These are phyloP conservation scores for Aeoliscus strigatus DNA, from an alignment of 2,797 vertebrate genomes.

Conservation along the genomic window DNA sequence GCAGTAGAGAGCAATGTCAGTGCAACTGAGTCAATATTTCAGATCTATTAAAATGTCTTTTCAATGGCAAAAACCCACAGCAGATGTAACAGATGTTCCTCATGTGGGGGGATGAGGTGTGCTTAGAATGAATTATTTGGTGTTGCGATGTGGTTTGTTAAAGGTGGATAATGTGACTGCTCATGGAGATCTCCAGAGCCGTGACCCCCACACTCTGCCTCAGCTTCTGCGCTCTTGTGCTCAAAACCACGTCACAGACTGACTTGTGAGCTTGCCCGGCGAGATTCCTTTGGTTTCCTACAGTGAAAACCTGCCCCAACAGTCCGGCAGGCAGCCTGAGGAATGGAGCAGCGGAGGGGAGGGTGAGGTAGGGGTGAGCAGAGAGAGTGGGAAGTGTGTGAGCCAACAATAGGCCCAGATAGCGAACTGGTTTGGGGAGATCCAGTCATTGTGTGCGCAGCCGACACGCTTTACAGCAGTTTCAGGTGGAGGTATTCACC, in stretches of 20 bases:
- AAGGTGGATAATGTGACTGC: no score
- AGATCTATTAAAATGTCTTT: background rate
- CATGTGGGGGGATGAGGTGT: no score
- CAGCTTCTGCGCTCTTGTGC: slow-evolving; percentile 16
- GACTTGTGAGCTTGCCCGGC: slow-evolving; percentile 57
- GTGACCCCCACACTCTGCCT: background rate
- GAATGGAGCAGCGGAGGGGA: slow-evolving; percentile 22
- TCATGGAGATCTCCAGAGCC: no score
- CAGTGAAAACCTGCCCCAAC: slow-evolving; percentile 39
- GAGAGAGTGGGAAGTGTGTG: slow-evolving; percentile 11
- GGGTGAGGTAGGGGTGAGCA: slow-evolving; percentile 34
- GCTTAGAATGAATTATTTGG: background rate
- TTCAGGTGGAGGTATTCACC: slow-evolving; percentile 8
- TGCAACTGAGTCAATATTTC: background rate
- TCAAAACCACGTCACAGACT: slow-evolving; percentile 19
- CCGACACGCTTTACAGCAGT: slow-evolving; percentile 13
- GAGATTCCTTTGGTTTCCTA: slow-evolving; percentile 65
- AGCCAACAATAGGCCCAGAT: slow-evolving; percentile 33
- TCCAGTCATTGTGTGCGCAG: slow-evolving; percentile 21
- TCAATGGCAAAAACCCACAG: background rate
- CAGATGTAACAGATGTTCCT: background rate
- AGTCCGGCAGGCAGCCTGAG: slow-evolving; percentile 17
- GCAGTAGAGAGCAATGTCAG: background rate
- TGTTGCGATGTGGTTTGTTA: background rate
- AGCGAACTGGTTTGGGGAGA: slow-evolving; percentile 65